Evolutionary conservation across 1,140 invertebrate genomes (phyloP).

Genomic region (Sinella curviseta): DNA sequence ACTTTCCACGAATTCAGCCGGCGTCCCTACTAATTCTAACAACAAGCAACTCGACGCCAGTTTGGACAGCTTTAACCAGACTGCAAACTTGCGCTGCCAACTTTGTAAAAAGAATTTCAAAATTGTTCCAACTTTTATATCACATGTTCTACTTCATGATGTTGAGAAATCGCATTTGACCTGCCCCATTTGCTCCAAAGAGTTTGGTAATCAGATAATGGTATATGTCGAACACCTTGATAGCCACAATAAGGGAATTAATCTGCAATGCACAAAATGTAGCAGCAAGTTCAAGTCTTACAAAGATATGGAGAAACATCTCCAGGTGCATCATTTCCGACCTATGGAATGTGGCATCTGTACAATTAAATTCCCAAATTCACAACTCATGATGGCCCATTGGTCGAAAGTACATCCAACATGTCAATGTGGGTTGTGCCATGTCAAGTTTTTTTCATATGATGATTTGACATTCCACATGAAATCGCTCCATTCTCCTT

Average conservation of each 20-base stretch:
- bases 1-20: no score
- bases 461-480: background rate
- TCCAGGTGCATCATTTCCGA: background rate
- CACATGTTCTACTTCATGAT: background rate
- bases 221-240: background rate
- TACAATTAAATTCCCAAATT: background rate
- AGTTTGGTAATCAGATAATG: background rate
- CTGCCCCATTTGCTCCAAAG: background rate
- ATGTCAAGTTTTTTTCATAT: conserved; percentile 4
- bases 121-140: background rate
- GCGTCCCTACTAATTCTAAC: background rate
- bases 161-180: background rate
- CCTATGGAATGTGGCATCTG: background rate
- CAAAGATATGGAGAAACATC: background rate
- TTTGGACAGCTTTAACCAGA: background rate
- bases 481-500: background rate
- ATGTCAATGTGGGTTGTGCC: background rate
- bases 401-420: conserved; percentile 4
- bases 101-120: conserved; percentile 16
- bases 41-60: background rate
- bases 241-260: background rate
- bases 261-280: conserved; percentile 8
- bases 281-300: background rate
- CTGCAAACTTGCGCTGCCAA: background rate
- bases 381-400: background rate